These are phyloP conservation scores for Diplodus sargus DNA, from an alignment of 2,797 vertebrate genomes.

Conservation along the genomic window DNA sequence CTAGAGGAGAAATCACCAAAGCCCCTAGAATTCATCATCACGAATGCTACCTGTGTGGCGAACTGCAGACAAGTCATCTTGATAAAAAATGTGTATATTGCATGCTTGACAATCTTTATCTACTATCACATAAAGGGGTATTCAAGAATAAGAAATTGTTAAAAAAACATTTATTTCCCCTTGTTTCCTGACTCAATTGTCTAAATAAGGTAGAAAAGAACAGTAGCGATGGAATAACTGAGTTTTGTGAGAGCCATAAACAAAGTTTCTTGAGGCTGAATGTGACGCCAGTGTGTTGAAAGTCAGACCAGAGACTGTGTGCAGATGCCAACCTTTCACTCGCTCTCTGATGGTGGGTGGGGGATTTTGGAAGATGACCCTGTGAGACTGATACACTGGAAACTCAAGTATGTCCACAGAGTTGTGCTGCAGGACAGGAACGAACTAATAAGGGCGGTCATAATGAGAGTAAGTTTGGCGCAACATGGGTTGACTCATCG, in stretches of 20 bases:
- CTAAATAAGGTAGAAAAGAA: background rate
- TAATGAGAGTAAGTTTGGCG: background rate
- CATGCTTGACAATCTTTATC: background rate
- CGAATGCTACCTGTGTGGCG: background rate
- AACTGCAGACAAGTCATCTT: background rate
- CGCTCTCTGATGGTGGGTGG: background rate
- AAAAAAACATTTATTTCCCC: background rate
- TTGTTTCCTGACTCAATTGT: background rate
- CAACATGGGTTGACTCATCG: background rate
- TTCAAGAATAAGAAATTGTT: background rate
- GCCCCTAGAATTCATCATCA: background rate
- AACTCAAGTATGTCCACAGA: slow-evolving; percentile 18
- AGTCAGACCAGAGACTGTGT: background rate
- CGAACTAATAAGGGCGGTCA: background rate
- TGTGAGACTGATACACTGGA: background rate
- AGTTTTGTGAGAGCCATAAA: background rate
- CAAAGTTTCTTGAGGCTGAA: background rate
- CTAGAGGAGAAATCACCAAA: background rate
- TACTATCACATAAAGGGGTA: background rate
- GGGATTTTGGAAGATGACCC: background rate
- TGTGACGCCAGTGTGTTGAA: background rate
- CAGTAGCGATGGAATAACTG: background rate
- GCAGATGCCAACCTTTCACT: background rate
- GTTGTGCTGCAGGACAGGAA: slow-evolving; percentile 32
- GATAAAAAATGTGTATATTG: background rate